Evolutionary conservation across 2,888 invertebrate species (phyloP).

Genomic region (Seladonia tumulorum): DNA sequence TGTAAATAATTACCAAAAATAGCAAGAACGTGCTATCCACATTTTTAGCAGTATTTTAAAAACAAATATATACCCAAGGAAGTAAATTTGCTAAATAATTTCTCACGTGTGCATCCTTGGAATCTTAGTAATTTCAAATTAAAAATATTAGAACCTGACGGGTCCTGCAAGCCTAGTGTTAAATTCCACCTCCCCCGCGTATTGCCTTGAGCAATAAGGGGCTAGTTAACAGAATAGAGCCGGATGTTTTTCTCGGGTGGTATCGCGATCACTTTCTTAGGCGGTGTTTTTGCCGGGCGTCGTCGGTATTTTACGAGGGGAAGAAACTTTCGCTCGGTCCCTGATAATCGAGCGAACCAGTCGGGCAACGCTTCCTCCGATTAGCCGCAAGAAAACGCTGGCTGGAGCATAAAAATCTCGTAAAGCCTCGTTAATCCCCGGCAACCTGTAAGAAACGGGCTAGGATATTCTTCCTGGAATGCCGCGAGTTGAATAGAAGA

Average conservation of each 20-base stretch:
- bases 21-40: too few relatives aligned
- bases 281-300: background rate
- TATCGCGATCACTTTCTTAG: slow-evolving; percentile 8
- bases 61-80: too few relatives aligned
- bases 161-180: too few relatives aligned
- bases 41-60: too few relatives aligned
- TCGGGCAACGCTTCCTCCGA: slow-evolving; percentile 9
- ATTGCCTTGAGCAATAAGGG: background rate
- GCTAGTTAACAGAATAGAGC: background rate
- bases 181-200: background rate
- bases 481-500: background rate
- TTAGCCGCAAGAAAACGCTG: slow-evolving; percentile 5
- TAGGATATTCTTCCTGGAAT: background rate
- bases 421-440: slow-evolving; percentile 20
- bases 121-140: too few relatives aligned
- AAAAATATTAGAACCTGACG: too few relatives aligned
- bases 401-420: background rate
- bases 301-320: background rate
- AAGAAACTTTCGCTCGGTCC: slow-evolving; percentile 3
- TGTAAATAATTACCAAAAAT: too few relatives aligned
- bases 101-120: too few relatives aligned
- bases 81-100: too few relatives aligned
- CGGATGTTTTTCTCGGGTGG: background rate
- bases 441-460: background rate
- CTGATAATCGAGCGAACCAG: slow-evolving; percentile 10